Evolutionary conservation across 2,113 vertebrate species (phyloP).

Genomic region (Talpa occidentalis): DNA sequence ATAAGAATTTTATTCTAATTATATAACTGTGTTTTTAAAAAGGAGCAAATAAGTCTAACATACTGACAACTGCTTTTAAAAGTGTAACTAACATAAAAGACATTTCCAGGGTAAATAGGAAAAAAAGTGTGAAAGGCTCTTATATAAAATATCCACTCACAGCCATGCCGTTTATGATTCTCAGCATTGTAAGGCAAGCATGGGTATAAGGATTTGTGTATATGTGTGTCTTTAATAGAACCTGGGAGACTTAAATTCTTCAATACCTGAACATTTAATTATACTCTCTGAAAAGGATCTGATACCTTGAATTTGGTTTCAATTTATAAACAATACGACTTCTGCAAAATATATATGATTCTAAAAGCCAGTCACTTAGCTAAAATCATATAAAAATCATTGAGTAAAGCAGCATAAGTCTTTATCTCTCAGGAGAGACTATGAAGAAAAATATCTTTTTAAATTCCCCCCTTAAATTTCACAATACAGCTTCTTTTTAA

Average conservation of each 20-base stretch:
- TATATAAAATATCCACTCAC: slow-evolving; percentile 22
- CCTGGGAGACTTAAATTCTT: slow-evolving; percentile 58
- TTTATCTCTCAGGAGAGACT: slow-evolving; percentile 67
- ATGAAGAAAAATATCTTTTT: slow-evolving; percentile 80
- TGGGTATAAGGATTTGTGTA: not conserved
- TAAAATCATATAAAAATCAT: slow-evolving; percentile 75
- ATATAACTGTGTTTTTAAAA: not conserved
- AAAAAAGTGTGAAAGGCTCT: not conserved
- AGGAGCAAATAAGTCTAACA: not conserved
- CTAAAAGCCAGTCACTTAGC: slow-evolving; percentile 57
- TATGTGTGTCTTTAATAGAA: slow-evolving; percentile 11
- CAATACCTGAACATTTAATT: not conserved
- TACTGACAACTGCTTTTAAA: slow-evolving; percentile 17
- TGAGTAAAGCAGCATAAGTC: slow-evolving; percentile 37
- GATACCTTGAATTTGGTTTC: slow-evolving; percentile 60
- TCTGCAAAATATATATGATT: slow-evolving; percentile 58
- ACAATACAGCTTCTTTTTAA: slow-evolving; percentile 77
- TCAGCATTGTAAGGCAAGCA: not conserved
- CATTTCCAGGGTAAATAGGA: slow-evolving; percentile 28
- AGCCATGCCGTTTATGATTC: not conserved
- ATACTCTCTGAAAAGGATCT: slow-evolving; percentile 50
- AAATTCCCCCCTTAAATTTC: slow-evolving; percentile 66
- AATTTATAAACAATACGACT: slow-evolving; percentile 48
- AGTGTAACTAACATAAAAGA: slow-evolving; percentile 33
- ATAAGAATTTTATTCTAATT: slow-evolving; percentile 33